Conservation (phyloP, 35 echinoderm and acorn worm species). For the Apostichopus japonicus region DNA sequence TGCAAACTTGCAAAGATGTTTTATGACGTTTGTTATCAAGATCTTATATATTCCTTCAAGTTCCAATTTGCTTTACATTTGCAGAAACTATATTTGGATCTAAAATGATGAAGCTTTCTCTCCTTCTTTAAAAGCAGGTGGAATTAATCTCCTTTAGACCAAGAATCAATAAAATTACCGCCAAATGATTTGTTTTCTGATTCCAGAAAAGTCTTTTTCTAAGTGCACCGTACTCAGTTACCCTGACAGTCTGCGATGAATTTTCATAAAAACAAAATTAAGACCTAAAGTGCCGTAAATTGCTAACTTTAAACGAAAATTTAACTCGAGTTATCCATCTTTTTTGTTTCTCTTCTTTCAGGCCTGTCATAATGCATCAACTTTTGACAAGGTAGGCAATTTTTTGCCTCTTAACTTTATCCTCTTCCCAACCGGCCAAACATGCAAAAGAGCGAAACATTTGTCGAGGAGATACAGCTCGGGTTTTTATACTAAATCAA, state of each 20-base stretch:
- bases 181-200: constrained; percentile 47
- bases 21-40: too few relatives aligned
- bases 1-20: too few relatives aligned
- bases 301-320: constrained; percentile 52
- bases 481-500: constrained; percentile 20
- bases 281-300: constrained; percentile 48
- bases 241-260: constrained; percentile 52
- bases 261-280: constrained; percentile 56
- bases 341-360: constrained; percentile 19
- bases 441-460: constrained; percentile 2
- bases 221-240: constrained; percentile 44
- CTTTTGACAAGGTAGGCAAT: constrained; percentile 53
- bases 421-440: constrained; percentile 5
- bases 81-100: too few relatives aligned
- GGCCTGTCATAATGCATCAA: constrained; percentile 50
- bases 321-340: constrained; percentile 45
- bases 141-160: constrained; percentile 4
- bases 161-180: constrained; percentile 44
- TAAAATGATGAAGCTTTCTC: not conserved
- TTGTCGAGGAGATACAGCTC: constrained; percentile 21
- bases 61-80: too few relatives aligned
- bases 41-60: too few relatives aligned
- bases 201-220: constrained; percentile 3
- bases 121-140: not conserved
- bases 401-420: constrained; percentile 12